Evolutionary conservation across 2,888 invertebrate species (phyloP), one percentile per base, ranked within the genome.

Genomic region (Dynastes maya): DNA sequence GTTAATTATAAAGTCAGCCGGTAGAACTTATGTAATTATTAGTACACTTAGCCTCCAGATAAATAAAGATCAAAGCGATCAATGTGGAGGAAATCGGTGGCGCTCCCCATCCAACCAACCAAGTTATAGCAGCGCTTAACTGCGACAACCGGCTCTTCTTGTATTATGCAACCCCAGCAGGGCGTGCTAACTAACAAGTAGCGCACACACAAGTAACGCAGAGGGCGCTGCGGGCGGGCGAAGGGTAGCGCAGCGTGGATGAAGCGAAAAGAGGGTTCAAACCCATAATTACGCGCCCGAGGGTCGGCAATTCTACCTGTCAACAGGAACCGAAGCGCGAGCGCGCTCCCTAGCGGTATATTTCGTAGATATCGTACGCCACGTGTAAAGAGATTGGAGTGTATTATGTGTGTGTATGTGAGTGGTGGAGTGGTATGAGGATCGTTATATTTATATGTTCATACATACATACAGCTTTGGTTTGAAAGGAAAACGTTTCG

Each of bases 221-320:
- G 79, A 80, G 77, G 55, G 16, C 78, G 83, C 79, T 78, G 77
- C 79, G 78, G 80, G 79, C 40, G 16, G 81, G 8, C 16, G 16
- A 58, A 16, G 55, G 55, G 22, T 2, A 16, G 55, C 55, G 8
- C 45, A 8, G 8, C 45, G 45, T 8, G 45, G 45, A 45, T 45
- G 45, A 58, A 22, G 55, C 55, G 55, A 58, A 58, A 58, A 58
- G 22, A 22, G 55, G 22, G 55, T 16, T 58, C 55, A 22, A 58
- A 58, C 55, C 79, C 81, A 81, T 83, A 83, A 83, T 83, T 83
- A 83, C 79, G 81, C 82, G 81, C 83, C 81, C 79, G 82, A 82
- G 83, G 82, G 83, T 81, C 76, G 79, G 81, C 83, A 82, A 82
- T 83, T 83, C 82, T 79, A 83, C 82, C 82, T 83, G 83, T 83